These are phyloP conservation scores for Euzophera pinguis DNA, from an alignment of 2,888 invertebrate species.

Conservation along the genomic window DNA sequence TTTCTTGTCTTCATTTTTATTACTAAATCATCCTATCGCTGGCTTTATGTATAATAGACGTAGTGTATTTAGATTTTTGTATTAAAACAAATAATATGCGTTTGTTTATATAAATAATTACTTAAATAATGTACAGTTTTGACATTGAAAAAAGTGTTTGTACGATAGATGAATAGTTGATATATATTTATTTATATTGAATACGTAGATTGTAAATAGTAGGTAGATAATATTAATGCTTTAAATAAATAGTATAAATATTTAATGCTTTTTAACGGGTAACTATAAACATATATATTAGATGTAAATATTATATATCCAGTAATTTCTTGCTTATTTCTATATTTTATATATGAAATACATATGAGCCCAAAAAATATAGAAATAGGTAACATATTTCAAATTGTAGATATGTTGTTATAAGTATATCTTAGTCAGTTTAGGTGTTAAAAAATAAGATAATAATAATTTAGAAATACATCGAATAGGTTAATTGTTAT, in stretches of 20 bases:
- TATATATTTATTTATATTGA: too few relatives aligned
- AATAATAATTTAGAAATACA: slow-evolving; percentile 28
- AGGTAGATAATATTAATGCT: not conserved
- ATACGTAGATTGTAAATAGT: too few relatives aligned
- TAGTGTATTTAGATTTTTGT: too few relatives aligned
- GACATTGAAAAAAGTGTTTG: too few relatives aligned
- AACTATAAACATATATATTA: not conserved
- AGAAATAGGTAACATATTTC: slow-evolving; percentile 26
- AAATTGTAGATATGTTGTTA: slow-evolving; percentile 8
- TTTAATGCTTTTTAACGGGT: not conserved
- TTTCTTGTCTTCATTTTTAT: not conserved
- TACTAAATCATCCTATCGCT: not conserved
- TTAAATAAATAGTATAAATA: not conserved
- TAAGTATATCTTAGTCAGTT: slow-evolving; percentile 15
- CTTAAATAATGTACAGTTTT: too few relatives aligned
- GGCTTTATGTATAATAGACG: too few relatives aligned
- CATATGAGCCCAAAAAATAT: slow-evolving; percentile 51
- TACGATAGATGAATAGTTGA: slow-evolving; percentile 1
- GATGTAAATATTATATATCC: slow-evolving; percentile 7
- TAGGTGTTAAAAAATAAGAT: slow-evolving; percentile 24
- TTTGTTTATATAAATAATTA: not conserved
- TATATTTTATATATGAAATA: slow-evolving; percentile 31
- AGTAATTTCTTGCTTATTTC: slow-evolving; percentile 32
- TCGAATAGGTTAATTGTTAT: slow-evolving; percentile 22
- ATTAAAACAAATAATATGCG: too few relatives aligned